Percentiles rank a stretch among this genome's conserved stretches.
phyloP scores from a whole-genome alignment of 2,888 invertebrate species.

The Resseliella maxima region DNA sequence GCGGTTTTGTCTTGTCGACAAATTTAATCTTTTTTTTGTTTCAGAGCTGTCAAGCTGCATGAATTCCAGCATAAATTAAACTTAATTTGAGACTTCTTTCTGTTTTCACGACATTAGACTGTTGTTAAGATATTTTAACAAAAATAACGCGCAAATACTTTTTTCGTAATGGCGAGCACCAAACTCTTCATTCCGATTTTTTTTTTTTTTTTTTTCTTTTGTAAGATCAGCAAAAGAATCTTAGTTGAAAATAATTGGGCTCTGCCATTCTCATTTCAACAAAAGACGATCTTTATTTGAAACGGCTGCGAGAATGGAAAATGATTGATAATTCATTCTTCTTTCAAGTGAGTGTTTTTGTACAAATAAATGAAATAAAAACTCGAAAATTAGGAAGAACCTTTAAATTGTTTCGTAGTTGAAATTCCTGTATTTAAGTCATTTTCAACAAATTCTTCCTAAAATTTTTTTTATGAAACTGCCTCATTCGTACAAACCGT shows the following conservation, averaged over 20 bases:
- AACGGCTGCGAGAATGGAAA: neutral
- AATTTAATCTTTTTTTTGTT: neutral
- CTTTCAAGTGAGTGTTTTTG: neutral
- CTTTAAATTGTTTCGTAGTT: neutral
- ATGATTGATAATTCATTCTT: neutral
- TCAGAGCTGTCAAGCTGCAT: neutral
- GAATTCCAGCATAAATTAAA: conserved; percentile 44
- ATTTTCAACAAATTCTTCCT: neutral
- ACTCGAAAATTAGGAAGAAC: neutral
- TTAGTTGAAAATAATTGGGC: neutral
- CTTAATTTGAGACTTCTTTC: neutral
- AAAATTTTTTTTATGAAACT: neutral
- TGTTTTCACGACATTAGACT: neutral
- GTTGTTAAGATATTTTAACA: neutral
- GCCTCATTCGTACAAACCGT: neutral
- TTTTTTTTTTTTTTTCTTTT: too few species aligned
- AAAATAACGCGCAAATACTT: neutral
- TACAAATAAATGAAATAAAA: neutral
- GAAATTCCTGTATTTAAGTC: conserved; percentile 9
- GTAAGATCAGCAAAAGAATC: neutral
- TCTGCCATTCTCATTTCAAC: neutral
- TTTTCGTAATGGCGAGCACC: neutral
- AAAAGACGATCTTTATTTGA: neutral
- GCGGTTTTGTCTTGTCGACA: neutral
- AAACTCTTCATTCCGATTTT: too few species aligned